phyloP scores from a whole-genome alignment of 2,113 vertebrate species.

The Hippocampus guttulatus region DNA sequence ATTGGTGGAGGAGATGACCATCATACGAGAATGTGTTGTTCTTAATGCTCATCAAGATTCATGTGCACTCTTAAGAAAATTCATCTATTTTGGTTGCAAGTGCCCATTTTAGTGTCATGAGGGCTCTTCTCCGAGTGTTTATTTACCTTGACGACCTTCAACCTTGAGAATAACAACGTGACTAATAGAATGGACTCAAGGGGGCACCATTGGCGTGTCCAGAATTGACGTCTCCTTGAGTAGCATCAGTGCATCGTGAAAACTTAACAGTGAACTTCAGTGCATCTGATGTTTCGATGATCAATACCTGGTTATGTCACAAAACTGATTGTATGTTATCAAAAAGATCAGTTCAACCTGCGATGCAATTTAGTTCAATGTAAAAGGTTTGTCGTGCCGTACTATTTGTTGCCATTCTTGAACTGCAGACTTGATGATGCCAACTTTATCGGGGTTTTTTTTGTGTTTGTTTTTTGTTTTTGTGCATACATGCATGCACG shows the following conservation, averaged over 20 bases:
- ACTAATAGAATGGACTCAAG: conserved; percentile 31
- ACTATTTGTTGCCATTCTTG: too few species aligned
- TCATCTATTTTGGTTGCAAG: not conserved
- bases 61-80: not conserved
- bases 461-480: too few species aligned
- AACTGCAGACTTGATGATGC: too few species aligned
- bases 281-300: not conserved
- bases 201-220: conserved; percentile 49
- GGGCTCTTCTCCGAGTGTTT: not conserved
- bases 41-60: not conserved
- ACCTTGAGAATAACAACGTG: not conserved
- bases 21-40: conserved; percentile 1
- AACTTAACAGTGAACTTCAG: not conserved
- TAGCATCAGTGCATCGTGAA: not conserved
- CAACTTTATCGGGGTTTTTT: too few species aligned
- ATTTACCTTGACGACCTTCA: not conserved
- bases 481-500: not conserved
- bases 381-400: too few species aligned
- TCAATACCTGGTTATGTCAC: too few species aligned
- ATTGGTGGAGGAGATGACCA: not conserved
- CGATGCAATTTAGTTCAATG: too few species aligned
- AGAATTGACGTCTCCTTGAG: not conserved
- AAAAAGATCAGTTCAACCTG: too few species aligned
- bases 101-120: not conserved
- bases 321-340: too few species aligned